Evolutionary conservation across 2,888 invertebrate genomes (phyloP).

Genomic region (Sminthurinus aureus): DNA sequence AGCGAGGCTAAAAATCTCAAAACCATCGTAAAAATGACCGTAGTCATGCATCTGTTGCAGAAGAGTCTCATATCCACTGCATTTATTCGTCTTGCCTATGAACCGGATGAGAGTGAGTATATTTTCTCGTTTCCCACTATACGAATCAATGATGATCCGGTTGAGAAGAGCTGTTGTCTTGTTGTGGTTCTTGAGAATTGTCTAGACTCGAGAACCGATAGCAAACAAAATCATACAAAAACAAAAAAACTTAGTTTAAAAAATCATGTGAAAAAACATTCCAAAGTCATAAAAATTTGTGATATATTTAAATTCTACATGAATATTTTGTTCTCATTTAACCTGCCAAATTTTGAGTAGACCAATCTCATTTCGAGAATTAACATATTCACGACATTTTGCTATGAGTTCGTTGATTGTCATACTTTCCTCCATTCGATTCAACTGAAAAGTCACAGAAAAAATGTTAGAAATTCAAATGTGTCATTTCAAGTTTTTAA

Average conservation of each 20-base stretch:
- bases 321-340: too few species aligned
- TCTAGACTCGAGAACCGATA: too few species aligned
- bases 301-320: too few species aligned
- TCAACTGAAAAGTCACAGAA: neutral
- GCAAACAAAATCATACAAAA: too few species aligned
- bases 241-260: too few species aligned
- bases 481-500: too few species aligned
- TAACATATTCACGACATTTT: constrained; percentile 27
- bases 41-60: constrained; percentile 37
- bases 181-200: constrained; percentile 25
- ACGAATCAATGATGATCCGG: constrained; percentile 32
- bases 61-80: constrained; percentile 35
- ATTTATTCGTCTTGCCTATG: constrained; percentile 29
- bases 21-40: constrained; percentile 37
- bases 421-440: constrained; percentile 32
- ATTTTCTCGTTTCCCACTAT: constrained; percentile 32
- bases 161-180: constrained; percentile 27
- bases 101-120: constrained; percentile 36
- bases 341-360: constrained; percentile 37
- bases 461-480: too few species aligned
- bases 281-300: too few species aligned
- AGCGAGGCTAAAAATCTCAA: constrained; percentile 32
- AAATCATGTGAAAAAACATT: too few species aligned
- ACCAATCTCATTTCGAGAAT: constrained; percentile 32
- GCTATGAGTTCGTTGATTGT: constrained; percentile 27